Evolutionary conservation across 2,113 vertebrate genomes (phyloP).

Genomic region (Heptranchias perlo): DNA sequence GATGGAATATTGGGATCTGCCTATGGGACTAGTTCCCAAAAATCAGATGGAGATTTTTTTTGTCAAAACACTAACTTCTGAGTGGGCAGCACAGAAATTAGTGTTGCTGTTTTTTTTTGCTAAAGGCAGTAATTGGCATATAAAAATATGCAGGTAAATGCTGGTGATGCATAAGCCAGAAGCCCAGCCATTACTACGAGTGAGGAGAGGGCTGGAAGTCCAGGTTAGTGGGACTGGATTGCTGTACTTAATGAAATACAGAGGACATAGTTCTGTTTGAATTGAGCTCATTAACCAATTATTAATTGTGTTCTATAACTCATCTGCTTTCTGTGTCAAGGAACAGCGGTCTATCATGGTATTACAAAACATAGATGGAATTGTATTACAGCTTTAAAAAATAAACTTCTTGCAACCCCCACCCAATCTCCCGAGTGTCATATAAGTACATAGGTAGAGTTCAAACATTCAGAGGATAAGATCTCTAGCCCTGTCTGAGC

Average conservation of each 20-base stretch:
- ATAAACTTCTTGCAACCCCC: not conserved
- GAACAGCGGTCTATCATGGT: not conserved
- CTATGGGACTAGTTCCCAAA: not conserved
- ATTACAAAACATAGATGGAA: not conserved
- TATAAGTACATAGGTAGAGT: not conserved
- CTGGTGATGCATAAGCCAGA: not conserved
- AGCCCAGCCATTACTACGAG: not conserved
- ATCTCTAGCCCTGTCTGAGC: not conserved
- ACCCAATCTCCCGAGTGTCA: not conserved
- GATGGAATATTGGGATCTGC: not conserved
- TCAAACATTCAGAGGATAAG: no score
- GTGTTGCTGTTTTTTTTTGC: not conserved
- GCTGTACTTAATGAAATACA: not conserved
- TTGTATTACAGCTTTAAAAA: not conserved
- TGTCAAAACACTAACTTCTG: not conserved
- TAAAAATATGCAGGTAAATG: not conserved
- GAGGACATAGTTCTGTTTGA: not conserved
- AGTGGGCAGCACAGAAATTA: not conserved
- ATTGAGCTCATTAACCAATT: not conserved
- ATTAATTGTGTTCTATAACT: not conserved
- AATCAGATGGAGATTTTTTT: not conserved
- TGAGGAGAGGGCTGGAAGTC: not conserved
- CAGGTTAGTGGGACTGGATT: not conserved
- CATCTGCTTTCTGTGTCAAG: not conserved
- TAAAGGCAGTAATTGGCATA: not conserved